Evolutionary conservation across 2,113 vertebrate genomes (phyloP), one percentile per base, ranked within the genome.

Genomic region (Eupsittula cactorum): DNA sequence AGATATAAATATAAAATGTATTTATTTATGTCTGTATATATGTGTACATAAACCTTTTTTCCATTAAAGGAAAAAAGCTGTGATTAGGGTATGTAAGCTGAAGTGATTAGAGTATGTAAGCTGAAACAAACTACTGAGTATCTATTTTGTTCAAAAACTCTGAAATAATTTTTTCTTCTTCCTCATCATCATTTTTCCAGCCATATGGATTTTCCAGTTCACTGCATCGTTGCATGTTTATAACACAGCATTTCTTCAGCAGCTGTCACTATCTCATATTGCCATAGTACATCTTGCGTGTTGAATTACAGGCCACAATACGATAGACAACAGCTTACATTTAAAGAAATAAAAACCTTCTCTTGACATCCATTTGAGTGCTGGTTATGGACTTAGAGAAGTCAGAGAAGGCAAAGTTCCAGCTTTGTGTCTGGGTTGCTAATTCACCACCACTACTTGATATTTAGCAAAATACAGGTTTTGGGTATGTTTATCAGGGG

Each of bases 121-220:
- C 49, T 81, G 68, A 79, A 90, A 76, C 46, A 90, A 90, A 44
- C 33, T 35, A 31, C 52, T 35, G 46, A 67, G 52, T 79, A 87
- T 62, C 59, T 90, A 25, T 65, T 95, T 90, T 86, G 65, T 79
- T 84, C 49, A 63, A 93, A 89, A 90, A 42, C 25, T 92, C 89
- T 28, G 29, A 86, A 79, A 89, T 89, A 60, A 6, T 27, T 63
- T 70, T 77, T 80, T 52, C 62, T 52, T 85, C 57, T 78, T 84
- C 46, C 28, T 90, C 33, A 23, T 88, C 7, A 0, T 92, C 41
- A 14, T 88, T 95, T 97, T 97, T 93, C 79, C 80, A 96, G 84
- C 97, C 98, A 96, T 98, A 97, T 96, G 97, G 97, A 93, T 95
- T 96, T 97, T 90, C 97, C 96, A 97, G 97, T 95, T 98, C 97